Evolutionary conservation across 2,888 invertebrate species (phyloP), one percentile per base, ranked within the genome.

Genomic region (Zelleria hepariella): DNA sequence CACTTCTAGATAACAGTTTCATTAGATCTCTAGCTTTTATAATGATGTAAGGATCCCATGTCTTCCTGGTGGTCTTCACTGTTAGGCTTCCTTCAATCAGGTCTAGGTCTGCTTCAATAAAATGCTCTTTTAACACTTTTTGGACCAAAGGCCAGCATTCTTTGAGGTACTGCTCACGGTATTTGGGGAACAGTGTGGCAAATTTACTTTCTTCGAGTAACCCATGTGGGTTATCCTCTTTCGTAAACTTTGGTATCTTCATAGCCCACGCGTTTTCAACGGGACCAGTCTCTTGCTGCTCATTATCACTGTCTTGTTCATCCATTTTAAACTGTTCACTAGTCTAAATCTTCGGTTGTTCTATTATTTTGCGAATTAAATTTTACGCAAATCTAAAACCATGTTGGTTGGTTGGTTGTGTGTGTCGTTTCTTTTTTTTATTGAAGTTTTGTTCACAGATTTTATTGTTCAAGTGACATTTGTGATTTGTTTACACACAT

Each of bases 41-140:
- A 53, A 99, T 96, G 59, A 98, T 95, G 68, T 95, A 99, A 0
- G 99, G 99, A 88, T 99, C 99, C 97, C 97, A 99, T 0, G 99
- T 99, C 89, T 98, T 98, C 59, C 95, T 90, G 0, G 98, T 98
- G 0, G 99, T 99, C 78, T 91, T 92, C 0, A 99, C 99, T 0
- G 94, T 93, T 94, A 99, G 95, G 69, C 96, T 97, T 51, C 99
- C 94, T 89, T 98, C 98, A 5, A 98, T 91, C 2, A 98, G 89
- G 85, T 99, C 98, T 64, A 99, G 83, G 72, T 98, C 97, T 0
- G 95, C 96, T 70, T 94, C 93, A 8, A 99, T 81, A 66, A 92
- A 91, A 77, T 96, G 92, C 69, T 96, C 95, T 27, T 90, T 90
- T 21, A 99, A 81, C 0, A 93, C 91, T 82, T 97, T 97, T 74